Evolutionary conservation across 1,140 invertebrate genomes (phyloP), one percentile per base, ranked within the genome.

Genomic region (Papilio dardanus): DNA sequence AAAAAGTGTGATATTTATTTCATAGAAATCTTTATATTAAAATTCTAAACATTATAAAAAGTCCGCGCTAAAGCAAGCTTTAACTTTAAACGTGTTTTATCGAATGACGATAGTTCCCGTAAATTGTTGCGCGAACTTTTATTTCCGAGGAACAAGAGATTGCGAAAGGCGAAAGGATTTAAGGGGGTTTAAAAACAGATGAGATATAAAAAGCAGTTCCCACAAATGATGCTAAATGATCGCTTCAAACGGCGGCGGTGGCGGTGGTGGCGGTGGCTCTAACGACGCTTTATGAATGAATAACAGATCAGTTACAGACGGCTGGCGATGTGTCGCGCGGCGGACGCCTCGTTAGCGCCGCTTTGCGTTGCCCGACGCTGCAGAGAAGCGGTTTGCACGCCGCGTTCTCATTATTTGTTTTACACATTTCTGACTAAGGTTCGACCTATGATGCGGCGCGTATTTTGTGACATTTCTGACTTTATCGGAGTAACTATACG

Each of bases 141-240:
- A 82, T 87, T 81, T 84, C 83, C 83, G 84, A 79, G 80, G 89
- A 91, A 92, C 88, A 91, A 92, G 87, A 85, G 83, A 81, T 76
- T 30, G 31, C n/a, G 30, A 40, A 68, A 33, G 37, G 82, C 84
- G 88, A 88, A 92, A 91, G 91, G 89, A 87, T 91, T 89, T 85
- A 86, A 82, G 82, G 80, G 77, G 83, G 84, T 83, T 85, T 90
- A 89, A 88, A 92, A 90, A 86, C 86, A 91, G 86, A 91, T 92
- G 89, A 92, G 86, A 83, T 86, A 89, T 91, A 89, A 92, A 91
- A 91, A 89, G 82, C 82, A 80, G 77, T 84, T 84, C 81, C 83
- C 86, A 83, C 86, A 90, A 90, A 92, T 92, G 91, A 91, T 92
- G 88, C 82, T 89, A 91, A 92, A 92, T 90, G 88, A 83, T 87